Base-by-base conservation (phyloP, 2,888 invertebrate species). In the Hyposoter dolosus region DNA sequence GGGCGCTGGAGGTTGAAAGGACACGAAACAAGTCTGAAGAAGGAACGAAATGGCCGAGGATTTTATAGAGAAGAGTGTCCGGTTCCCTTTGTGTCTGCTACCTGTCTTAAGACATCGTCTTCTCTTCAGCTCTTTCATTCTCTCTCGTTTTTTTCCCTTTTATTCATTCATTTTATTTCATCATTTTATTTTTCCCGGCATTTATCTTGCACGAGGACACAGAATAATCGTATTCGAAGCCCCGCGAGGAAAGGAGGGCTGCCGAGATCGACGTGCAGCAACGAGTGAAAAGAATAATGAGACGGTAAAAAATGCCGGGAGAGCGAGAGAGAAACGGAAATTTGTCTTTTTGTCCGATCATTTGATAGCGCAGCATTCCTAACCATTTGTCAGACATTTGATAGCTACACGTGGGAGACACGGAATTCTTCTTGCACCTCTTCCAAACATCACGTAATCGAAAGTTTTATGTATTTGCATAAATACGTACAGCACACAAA, bases 361-460 rank as follows among this genome's bases (percentile, higher is more conserved):
- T 92, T 93, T 92, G 93, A 93, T 93, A 93, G 93, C 91, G 90
- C 92, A 83, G 88, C 93, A 93, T 93, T 93, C 93, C 91, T 92
- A 91, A 89, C 90, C 93, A 93, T 93, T 92, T 93, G 91, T 93
- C 93, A 93, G 93, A 93, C 92, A 93, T 93, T 93, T 93, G 93
- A 93, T 93, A 93, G 93, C 91, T 91, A 90, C 91, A 91, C 91
- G 91, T 92, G 86, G 91, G 92, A 91, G 92, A 91, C 89, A 89
- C 90, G 90, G 91, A 92, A 92, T 92, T 91, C 91, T 89, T 90
- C 83, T 86, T 89, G 83, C 87, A 83, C 86, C 75, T 81, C 77
- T 63, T 19, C 40, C 43, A 35, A 79, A 69, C 56, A 43, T 82
- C 81, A 53, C 74, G 66, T 77, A 84, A 82, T 78, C 86, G 78